Conservation (phyloP, 2,797 vertebrate genomes). For the Ibycter americanus region DNA sequence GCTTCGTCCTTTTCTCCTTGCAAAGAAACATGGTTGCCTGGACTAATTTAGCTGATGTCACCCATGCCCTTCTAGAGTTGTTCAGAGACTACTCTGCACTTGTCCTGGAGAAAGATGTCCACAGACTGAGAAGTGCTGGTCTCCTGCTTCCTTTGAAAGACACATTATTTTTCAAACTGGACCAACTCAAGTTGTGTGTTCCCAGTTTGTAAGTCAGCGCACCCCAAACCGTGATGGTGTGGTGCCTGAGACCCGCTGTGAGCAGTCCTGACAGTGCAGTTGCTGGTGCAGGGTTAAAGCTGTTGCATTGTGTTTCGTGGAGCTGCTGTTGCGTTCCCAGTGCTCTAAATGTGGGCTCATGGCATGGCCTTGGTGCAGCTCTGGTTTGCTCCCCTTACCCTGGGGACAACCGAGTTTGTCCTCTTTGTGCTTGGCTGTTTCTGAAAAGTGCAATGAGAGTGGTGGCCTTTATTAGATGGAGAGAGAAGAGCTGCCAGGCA, state of each 20-base stretch:
- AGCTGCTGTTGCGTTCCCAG: not conserved
- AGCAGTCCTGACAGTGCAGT: not conserved
- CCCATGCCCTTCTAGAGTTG: not conserved
- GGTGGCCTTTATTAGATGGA: not conserved
- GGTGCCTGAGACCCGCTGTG: not conserved
- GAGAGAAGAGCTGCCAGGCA: not conserved
- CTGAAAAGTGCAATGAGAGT: not conserved
- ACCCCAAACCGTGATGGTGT: fast-evolving
- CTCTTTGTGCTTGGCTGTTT: not conserved
- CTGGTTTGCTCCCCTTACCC: not conserved
- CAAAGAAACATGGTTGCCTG: not conserved
- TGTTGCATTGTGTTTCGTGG: not conserved
- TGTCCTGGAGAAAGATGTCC: not conserved
- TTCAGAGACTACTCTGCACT: not conserved
- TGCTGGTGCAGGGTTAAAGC: not conserved
- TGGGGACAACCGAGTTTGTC: not conserved
- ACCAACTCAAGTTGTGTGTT: not conserved
- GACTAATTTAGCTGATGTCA: not conserved
- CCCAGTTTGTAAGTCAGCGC: not conserved
- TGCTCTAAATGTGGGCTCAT: fast-evolving
- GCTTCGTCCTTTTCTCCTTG: not conserved
- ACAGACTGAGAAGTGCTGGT: not conserved
- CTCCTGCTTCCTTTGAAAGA: not conserved
- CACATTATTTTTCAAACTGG: not conserved
- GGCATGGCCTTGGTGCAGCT: not conserved